Evolutionary conservation across 2,888 invertebrate genomes (phyloP).

Genomic region (Volucella bombylans): DNA sequence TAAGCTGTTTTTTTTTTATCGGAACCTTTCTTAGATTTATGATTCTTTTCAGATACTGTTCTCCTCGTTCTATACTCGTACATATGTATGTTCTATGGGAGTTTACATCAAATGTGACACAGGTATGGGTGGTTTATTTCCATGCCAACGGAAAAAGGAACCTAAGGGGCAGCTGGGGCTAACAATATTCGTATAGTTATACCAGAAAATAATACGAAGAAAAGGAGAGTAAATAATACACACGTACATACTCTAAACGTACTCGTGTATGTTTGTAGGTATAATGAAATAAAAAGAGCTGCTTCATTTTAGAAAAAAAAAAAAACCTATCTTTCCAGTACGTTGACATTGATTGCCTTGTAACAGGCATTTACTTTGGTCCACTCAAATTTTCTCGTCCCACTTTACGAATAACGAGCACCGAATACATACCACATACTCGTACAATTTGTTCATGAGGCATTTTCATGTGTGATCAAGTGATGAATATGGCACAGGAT

Average conservation of each 20-base stretch:
- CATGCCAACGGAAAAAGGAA: slow-evolving; percentile 4
- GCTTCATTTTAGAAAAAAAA: slow-evolving; percentile 2
- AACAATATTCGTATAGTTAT: neutral
- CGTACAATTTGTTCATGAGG: neutral
- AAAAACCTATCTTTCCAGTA: slow-evolving; percentile 21
- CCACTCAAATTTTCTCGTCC: slow-evolving; percentile 39
- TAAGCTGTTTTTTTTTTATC: slow-evolving; percentile 47
- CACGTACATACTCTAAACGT: neutral
- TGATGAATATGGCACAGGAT: slow-evolving; percentile 49
- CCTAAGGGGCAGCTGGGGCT: neutral
- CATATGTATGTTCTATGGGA: slow-evolving; percentile 55
- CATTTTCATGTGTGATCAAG: slow-evolving; percentile 22
- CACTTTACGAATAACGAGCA: slow-evolving; percentile 30
- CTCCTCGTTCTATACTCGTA: slow-evolving; percentile 46
- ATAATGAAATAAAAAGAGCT: slow-evolving; percentile 24
- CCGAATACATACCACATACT: neutral
- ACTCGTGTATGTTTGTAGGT: too few relatives aligned
- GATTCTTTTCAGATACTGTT: slow-evolving; percentile 44
- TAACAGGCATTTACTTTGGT: slow-evolving; percentile 40
- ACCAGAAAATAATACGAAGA: slow-evolving; percentile 19
- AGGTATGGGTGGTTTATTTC: slow-evolving; percentile 52
- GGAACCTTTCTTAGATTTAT: slow-evolving; percentile 59
- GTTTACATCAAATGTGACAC: slow-evolving; percentile 65
- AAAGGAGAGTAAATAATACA: neutral
- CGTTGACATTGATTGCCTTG: slow-evolving; percentile 66